These are phyloP conservation scores for Antechinus stuartii DNA, from an alignment of 2,113 vertebrate genomes.

Conservation along the genomic window DNA sequence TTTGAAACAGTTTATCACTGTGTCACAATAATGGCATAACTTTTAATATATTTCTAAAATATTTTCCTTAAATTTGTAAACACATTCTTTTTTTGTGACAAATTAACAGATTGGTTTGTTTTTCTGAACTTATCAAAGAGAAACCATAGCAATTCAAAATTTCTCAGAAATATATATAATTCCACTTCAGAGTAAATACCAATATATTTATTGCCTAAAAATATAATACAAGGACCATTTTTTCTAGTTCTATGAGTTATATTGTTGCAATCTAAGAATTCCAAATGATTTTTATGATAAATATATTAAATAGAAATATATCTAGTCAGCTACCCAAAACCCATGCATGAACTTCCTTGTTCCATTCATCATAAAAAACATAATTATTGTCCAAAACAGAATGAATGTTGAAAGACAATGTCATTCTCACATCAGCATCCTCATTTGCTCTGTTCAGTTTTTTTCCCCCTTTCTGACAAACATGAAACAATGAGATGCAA, in stretches of 20 bases:
- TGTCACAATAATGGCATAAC: background rate
- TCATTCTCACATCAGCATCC: background rate
- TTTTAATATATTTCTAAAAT: slow-evolving; percentile 15
- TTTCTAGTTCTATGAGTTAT: background rate
- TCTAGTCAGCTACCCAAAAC: slow-evolving; percentile 26
- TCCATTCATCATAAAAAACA: slow-evolving; percentile 1
- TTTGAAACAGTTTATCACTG: background rate
- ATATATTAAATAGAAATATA: slow-evolving; percentile 48
- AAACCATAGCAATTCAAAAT: background rate
- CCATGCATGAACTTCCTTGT: background rate
- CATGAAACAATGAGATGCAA: slow-evolving; percentile 87
- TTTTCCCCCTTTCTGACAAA: slow-evolving; percentile 47
- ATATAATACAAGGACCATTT: background rate
- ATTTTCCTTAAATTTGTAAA: background rate
- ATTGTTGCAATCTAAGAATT: slow-evolving; percentile 27
- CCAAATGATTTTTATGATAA: slow-evolving; percentile 28
- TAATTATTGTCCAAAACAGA: slow-evolving; percentile 45
- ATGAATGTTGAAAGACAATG: slow-evolving; percentile 51
- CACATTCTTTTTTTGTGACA: slow-evolving; percentile 42
- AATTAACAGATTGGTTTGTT: slow-evolving; percentile 22
- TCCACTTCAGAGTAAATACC: slow-evolving; percentile 19
- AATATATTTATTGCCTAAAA: background rate
- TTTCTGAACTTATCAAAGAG: slow-evolving; percentile 30
- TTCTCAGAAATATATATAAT: background rate
- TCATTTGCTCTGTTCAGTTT: slow-evolving; percentile 37